phyloP scores from a whole-genome alignment of 2,797 vertebrate genomes.

The Chloroceryle amazona region DNA sequence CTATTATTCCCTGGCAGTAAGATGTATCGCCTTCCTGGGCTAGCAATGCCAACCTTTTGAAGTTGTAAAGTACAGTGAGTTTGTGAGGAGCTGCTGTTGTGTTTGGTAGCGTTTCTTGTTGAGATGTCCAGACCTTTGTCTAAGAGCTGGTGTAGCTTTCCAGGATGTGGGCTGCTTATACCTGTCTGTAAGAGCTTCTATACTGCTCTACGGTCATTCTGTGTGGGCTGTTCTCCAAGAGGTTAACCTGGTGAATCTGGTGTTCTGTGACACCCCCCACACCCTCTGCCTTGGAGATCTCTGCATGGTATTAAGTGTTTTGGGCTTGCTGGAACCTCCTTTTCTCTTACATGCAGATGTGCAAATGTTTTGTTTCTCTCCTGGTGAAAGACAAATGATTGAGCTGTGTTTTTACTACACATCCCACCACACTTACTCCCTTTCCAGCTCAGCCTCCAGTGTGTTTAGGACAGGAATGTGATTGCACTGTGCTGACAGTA shows the following conservation, averaged over 20 bases:
- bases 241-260: background rate
- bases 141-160: background rate
- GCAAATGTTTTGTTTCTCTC: background rate
- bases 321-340: background rate
- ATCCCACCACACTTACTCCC: background rate
- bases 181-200: background rate
- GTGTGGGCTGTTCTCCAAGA: background rate
- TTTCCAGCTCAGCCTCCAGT: background rate
- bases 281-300: no score
- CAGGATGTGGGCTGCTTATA: background rate
- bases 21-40: background rate
- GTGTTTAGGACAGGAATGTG: background rate
- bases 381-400: background rate
- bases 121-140: background rate
- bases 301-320: background rate
- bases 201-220: background rate
- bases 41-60: background rate
- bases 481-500: background rate
- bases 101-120: background rate
- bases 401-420: rapidly evolving
- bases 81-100: background rate
- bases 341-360: rapidly evolving
- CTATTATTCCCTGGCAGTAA: background rate
- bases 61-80: background rate
- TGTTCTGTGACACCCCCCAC: no score